Evolutionary conservation across 2,888 invertebrate genomes (phyloP), one percentile per base, ranked within the genome.

Genomic region (Acrocyrtus sp.): DNA sequence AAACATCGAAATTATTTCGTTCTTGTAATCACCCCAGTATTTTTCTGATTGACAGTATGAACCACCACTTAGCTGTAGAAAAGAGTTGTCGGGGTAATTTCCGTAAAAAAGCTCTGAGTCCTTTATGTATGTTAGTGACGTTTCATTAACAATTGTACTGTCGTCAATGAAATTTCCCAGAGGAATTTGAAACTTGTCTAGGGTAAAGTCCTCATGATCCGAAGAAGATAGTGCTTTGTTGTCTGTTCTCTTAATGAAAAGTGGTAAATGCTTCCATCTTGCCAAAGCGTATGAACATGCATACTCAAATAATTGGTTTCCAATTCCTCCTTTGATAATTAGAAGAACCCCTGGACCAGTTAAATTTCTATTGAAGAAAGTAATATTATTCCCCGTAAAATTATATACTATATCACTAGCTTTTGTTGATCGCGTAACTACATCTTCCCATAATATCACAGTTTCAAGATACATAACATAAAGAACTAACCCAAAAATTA

Each of bases 241-340:
- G 15, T 62, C 41, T 6, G 19, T 4, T 1, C 6, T 24, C 0
- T 34, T 24, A 21, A 53, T 19, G 29, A 29, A 57, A 1, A 67
- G 22, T 1, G 66, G 66, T 58, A 50, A 57, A n/a, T 17, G 17
- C 15, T 24, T 21, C n/a, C 50, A 48, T 41, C 17, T 48, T 17
- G 57, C 48, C 6, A 67, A 21, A 5, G 58, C 57, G 50, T 50
- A 67, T 8, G 57, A 50, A n/a, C 66, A 57, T 1, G 66, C 57
- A 29, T 67, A 67, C 22, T 58, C 21, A 19, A 67, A 67, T 0
- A 67, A n/a, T 26, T 57, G 57, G 17, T 67, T 58, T 3, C 57
- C 66, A 10, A 56, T 67, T 1, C 57, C 66, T 10, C 57, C 58
- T 2, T 17, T 5, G 8, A 27, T 39, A n/a, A n/a, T 19, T 2